A percentile compares a stretch with the other conserved stretches of the same genome.
phyloP scores from a whole-genome alignment of 2,113 vertebrate genomes.

The Procavia capensis region DNA sequence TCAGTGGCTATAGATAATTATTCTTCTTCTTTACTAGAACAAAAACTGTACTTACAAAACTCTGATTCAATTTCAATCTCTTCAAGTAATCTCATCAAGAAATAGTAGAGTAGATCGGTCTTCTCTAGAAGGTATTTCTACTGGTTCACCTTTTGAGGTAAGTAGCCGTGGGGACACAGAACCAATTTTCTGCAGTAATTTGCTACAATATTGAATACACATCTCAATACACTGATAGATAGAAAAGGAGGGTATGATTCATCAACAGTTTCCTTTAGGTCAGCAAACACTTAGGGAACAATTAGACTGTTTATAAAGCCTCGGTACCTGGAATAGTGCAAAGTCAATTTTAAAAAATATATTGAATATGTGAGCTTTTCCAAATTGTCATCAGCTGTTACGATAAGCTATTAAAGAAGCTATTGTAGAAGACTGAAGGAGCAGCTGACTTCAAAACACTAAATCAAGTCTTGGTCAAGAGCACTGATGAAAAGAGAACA shows the following conservation, averaged over 20 bases:
- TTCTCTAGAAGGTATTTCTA: conserved; percentile 66
- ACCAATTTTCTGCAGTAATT: conserved; percentile 80
- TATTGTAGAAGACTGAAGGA: conserved; percentile 79
- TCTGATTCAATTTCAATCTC: conserved; percentile 44
- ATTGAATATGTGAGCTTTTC: conserved; percentile 81
- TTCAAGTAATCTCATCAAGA: conserved; percentile 67
- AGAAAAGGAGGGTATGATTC: conserved; percentile 73
- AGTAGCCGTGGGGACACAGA: conserved; percentile 73
- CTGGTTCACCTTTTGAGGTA: conserved; percentile 69
- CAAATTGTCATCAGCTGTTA: conserved; percentile 80
- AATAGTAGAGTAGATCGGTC: conserved; percentile 40
- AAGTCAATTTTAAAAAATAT: conserved; percentile 79
- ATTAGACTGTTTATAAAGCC: conserved; percentile 81
- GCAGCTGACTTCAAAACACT: conserved; percentile 80
- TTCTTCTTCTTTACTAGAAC: not conserved
- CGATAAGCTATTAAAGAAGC: conserved; percentile 82
- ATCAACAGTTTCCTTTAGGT: conserved; percentile 79
- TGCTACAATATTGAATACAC: conserved; percentile 77
- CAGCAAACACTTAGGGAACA: conserved; percentile 78
- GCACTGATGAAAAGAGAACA: conserved; percentile 69
- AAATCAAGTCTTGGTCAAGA: conserved; percentile 82
- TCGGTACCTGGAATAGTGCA: conserved; percentile 61
- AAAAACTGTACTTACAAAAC: conserved; percentile 31
- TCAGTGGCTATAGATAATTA: not conserved
- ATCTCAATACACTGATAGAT: conserved; percentile 72